Conservation (phyloP, 2,113 vertebrate species). For the Trinectes maculatus region DNA sequence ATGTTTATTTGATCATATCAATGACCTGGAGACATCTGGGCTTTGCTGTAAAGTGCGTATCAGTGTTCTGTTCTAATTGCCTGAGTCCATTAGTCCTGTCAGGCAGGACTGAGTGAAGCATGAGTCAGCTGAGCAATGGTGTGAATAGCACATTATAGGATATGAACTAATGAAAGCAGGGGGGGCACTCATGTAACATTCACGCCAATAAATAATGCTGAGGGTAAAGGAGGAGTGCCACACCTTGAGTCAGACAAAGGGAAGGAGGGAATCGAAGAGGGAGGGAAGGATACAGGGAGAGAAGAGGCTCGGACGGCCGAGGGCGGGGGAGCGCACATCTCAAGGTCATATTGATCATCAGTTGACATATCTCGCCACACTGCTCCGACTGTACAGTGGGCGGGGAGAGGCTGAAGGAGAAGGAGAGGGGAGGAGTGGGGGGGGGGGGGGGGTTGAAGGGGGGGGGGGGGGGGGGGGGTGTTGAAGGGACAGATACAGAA, state of each 20-base stretch:
- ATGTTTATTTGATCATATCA: too few relatives aligned
- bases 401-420: background rate
- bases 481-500: background rate
- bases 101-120: background rate
- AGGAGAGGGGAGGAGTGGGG: background rate
- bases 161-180: background rate
- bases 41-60: background rate
- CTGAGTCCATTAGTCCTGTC: background rate
- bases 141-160: constrained; percentile 2
- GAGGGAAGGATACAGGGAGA: background rate
- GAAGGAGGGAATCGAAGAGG: background rate
- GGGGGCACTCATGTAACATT: constrained; percentile 7
- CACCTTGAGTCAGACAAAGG: too few relatives aligned
- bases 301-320: background rate
- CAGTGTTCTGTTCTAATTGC: background rate
- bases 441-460: background rate
- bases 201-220: constrained; percentile 10
- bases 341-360: constrained; percentile 76
- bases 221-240: background rate
- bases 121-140: constrained; percentile 18
- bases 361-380: constrained; percentile 32
- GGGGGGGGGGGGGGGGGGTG: background rate
- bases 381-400: constrained; percentile 31
- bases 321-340: constrained; percentile 38
- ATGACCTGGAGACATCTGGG: too few relatives aligned